Base-by-base conservation (phyloP, 2,797 vertebrate species). In the Sandelia bainsii region DNA sequence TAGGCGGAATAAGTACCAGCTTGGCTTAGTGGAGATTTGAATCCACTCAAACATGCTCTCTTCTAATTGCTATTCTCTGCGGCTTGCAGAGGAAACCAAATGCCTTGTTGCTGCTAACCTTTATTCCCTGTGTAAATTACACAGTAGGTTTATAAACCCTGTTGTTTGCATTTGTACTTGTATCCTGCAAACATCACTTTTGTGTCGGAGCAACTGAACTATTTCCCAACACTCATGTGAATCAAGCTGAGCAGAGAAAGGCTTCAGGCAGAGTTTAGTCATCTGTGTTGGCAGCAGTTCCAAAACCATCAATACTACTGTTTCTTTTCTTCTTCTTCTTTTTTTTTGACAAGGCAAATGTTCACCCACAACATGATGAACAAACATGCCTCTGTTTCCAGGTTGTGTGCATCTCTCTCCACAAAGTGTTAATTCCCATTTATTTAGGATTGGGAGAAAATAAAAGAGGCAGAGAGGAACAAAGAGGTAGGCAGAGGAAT, bases 271-370 rank as follows among this genome's bases (percentile, higher is more conserved):
- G 62, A 65, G 81, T 88, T 87, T 88, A 90, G 83, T 91, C 90
- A 88, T 90, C 83, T 13, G 23, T 79, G 80, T 75, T 87, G 91
- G 93, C 89, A 91, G 90, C 87, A 85, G 84, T 79, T 87, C 71
- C 69, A 75, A 69, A 71, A 84, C 75, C 85, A 89, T 91, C 90
- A 89, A 86, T 84, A 87, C 84, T 57, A 81, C 82, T 68, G 69
- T 77, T 80, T 79, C 75, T 77, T 75, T 64, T 17, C 56, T 8
- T 7, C 42, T 37, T 39, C 67, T 58, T 12, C 34, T 64, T 50
- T 77, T 70, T 66, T 60, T 66, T 74, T 54, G 60, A 87, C 80
- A 81, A 82, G 83, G 68, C 77, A 82, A 87, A 87, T 72, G 78
- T 87, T 87, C 80, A 64, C 52, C 69, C 53, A 42, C 71, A 88